Percentiles rank a stretch among this genome's conserved stretches.
Evolutionary conservation across 2,113 vertebrate species (phyloP).

Genomic region (Paradoxurus hermaphroditus): DNA sequence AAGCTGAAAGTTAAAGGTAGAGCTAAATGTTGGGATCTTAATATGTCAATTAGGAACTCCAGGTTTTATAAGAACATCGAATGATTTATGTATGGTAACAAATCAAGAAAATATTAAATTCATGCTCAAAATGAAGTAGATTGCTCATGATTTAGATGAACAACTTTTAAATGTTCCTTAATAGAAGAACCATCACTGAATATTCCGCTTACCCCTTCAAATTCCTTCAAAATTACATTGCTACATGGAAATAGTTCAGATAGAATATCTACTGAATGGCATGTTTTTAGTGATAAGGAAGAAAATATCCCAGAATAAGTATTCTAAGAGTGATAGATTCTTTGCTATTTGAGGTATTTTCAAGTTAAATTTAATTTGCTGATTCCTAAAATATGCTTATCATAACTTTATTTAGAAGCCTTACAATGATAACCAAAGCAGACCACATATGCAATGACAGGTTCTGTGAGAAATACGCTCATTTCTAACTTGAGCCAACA

Average conservation of each 20-base stretch:
- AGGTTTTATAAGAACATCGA: conserved; percentile 20
- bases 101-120: not conserved
- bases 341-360: conserved; percentile 70
- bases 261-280: not conserved
- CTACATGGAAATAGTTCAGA: not conserved
- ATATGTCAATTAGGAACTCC: not conserved
- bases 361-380: conserved; percentile 65
- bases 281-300: conserved; percentile 63
- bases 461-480: not conserved
- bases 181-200: not conserved
- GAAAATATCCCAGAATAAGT: conserved; percentile 58
- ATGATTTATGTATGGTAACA: conserved; percentile 16
- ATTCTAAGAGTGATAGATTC: conserved; percentile 57
- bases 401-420: conserved; percentile 56
- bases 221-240: conserved; percentile 1
- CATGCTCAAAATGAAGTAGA: not conserved
- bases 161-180: not conserved
- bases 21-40: not conserved
- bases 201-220: not conserved
- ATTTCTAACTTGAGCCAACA: not conserved
- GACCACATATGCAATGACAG: not conserved
- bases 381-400: conserved; percentile 38
- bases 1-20: conserved; percentile 75
- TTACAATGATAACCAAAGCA: not conserved
- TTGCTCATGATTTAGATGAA: not conserved